Conservation (phyloP, 2,888 invertebrate species). For the Dynastes maya region DNA sequence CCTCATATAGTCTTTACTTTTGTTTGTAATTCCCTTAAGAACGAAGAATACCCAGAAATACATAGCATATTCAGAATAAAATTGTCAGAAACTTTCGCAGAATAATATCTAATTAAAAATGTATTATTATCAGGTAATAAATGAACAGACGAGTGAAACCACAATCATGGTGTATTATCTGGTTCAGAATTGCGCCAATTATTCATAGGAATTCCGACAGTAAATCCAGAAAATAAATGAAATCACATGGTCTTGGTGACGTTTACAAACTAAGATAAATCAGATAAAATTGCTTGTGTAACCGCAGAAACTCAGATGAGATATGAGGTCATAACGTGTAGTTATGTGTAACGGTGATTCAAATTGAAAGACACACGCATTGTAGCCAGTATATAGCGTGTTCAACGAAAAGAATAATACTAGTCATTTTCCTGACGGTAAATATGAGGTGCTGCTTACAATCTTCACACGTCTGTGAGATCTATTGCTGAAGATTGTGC, state of each 20-base stretch:
- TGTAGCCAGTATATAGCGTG: too few relatives aligned
- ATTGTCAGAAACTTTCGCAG: too few relatives aligned
- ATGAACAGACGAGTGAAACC: constrained; percentile 27
- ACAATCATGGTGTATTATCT: constrained; percentile 18
- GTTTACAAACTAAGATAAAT: constrained; percentile 5
- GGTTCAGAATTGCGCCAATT: constrained; percentile 6
- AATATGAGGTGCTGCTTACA: too few relatives aligned
- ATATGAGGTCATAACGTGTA: constrained; percentile 21
- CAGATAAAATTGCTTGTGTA: constrained; percentile 25
- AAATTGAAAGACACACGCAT: constrained; percentile 4
- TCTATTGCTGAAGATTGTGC: too few relatives aligned
- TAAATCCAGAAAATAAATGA: constrained; percentile 16
- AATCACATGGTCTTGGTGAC: constrained; percentile 17
- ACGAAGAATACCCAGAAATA: too few relatives aligned
- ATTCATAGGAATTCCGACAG: constrained; percentile 36
- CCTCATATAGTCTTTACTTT: too few relatives aligned
- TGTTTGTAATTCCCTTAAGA: too few relatives aligned
- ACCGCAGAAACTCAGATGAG: constrained; percentile 11
- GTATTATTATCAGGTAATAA: neutral
- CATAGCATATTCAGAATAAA: too few relatives aligned
- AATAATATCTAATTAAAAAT: too few relatives aligned
- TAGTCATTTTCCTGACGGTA: too few relatives aligned
- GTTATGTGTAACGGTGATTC: constrained; percentile 22
- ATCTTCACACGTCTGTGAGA: too few relatives aligned
- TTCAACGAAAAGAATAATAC: too few relatives aligned